Percentiles rank a stretch among this genome's conserved stretches.
phyloP scores from a whole-genome alignment of 2,888 invertebrate genomes.

The Acronicta alni region DNA sequence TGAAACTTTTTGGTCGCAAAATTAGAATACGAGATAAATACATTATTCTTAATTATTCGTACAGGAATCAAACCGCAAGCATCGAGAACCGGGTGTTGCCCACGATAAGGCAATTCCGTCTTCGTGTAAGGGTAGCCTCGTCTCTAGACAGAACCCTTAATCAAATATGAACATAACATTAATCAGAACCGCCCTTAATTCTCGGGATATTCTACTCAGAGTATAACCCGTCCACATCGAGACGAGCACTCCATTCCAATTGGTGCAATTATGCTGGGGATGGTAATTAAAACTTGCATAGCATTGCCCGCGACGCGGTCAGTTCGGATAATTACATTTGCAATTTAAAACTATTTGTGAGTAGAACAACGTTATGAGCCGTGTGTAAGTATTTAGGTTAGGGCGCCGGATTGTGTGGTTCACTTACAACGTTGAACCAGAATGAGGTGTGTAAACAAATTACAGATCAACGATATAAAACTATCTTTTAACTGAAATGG shows the following conservation, averaged over 20 bases:
- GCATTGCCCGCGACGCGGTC: slow-evolving; percentile 52
- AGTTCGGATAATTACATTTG: slow-evolving; percentile 68
- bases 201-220: slow-evolving; percentile 10
- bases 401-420: slow-evolving; percentile 14
- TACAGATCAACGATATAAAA: too few species aligned
- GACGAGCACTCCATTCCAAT: slow-evolving; percentile 51
- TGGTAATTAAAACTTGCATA: slow-evolving; percentile 66
- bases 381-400: slow-evolving; percentile 39
- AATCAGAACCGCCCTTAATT: slow-evolving; percentile 8
- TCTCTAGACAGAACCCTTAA: slow-evolving; percentile 15
- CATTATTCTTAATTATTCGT: too few species aligned
- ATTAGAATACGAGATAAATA: too few species aligned
- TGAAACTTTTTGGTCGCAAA: too few species aligned
- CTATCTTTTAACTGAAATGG: too few species aligned
- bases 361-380: slow-evolving; percentile 47
- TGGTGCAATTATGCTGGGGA: slow-evolving; percentile 62
- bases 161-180: slow-evolving; percentile 32
- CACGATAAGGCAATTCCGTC: too few species aligned
- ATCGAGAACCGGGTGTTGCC: too few species aligned
- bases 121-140: not conserved
- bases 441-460: too few species aligned
- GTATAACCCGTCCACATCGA: slow-evolving; percentile 22
- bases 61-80: too few species aligned
- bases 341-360: slow-evolving; percentile 71
- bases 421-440: too few species aligned